Evolutionary conservation across 2,888 invertebrate genomes (phyloP), one percentile per base, ranked within the genome.

Genomic region (Xylocampa areola): DNA sequence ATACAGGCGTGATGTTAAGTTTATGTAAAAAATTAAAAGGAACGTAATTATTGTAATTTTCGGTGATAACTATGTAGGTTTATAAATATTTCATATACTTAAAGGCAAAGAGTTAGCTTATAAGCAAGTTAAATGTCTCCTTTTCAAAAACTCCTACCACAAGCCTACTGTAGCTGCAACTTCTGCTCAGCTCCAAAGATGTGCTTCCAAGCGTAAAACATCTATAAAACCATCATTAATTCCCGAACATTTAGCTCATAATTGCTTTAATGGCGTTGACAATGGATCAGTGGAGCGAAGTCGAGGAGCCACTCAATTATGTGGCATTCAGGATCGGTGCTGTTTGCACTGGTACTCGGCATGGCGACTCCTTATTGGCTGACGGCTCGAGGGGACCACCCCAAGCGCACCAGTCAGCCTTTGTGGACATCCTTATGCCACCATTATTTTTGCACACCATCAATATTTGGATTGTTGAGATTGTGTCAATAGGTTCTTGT

Each of bases 231-330:
- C 81, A 73, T 86, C 81, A 85, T 90, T 88, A 89, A 90, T 88
- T 89, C 77, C 73, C 77, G 76, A 83, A 79, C 90, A 86, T 89
- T 91, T 90, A 89, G 82, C 77, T 84, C 80, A 86, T 91, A 91
- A 92, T 91, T 90, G 86, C 84, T 85, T 77, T 86, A 87, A 89
- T 89, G 88, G 88, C 79, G 79, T 75, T 70, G 76, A 91, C 91
- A 91, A 92, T 91, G 80, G 87, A 81, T 81, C 85, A 77, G 78
- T 73, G 71, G 72, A 79, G 80, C 85, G 70, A 16, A 55, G 68
- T 71, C 64, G 81, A 86, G 73, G 83, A 84, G 86, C 84, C 86
- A 87, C 88, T 88, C 87, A 87, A 92, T 92, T 91, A 91, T 83
- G 87, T 85, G 85, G 89, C 86, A 90, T 89, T 91, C 90, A 90